These are phyloP conservation scores for Oceanites oceanicus DNA, from an alignment of 2,113 vertebrate species.

Conservation along the genomic window DNA sequence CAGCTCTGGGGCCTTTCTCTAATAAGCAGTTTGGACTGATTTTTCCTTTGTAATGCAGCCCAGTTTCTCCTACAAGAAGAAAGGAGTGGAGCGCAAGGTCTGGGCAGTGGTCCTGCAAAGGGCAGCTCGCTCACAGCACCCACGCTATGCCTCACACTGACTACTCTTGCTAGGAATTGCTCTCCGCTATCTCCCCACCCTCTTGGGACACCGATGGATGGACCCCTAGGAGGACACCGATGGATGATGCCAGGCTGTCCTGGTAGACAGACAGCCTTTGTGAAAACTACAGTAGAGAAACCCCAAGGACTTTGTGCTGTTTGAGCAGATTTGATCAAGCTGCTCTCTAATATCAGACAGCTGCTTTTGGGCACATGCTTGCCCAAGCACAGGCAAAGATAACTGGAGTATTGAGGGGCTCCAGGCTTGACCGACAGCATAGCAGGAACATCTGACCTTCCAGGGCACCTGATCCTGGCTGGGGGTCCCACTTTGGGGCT, in stretches of 20 bases:
- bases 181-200: not conserved
- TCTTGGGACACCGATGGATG: not conserved
- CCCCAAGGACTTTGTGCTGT: not conserved
- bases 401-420: not conserved
- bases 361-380: not conserved
- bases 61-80: not conserved
- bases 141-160: not conserved
- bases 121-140: not conserved
- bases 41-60: not conserved
- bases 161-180: not conserved
- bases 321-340: not conserved
- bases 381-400: not conserved
- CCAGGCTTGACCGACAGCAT: not conserved
- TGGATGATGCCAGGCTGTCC: not conserved
- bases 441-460: not conserved
- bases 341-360: not conserved
- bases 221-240: not conserved
- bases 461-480: not conserved
- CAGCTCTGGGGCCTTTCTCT: not conserved
- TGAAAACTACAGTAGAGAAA: not conserved
- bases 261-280: not conserved
- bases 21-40: not conserved
- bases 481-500: not conserved
- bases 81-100: not conserved
- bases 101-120: not conserved